phyloP scores from a whole-genome alignment of 2,113 vertebrate species.

The Pipra filicauda region DNA sequence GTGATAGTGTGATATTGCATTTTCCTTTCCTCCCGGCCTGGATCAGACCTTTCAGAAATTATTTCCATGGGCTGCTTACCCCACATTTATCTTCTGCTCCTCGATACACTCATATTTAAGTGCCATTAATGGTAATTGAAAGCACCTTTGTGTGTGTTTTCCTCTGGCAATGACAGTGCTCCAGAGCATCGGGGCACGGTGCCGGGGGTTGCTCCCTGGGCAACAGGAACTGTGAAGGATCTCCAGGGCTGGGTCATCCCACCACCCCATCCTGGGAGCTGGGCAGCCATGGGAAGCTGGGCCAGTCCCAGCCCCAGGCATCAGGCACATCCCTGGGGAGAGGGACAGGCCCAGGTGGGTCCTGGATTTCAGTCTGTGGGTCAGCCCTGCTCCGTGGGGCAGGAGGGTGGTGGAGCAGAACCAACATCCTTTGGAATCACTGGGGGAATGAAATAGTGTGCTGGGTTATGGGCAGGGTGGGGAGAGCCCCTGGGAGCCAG shows the following conservation, averaged over 20 bases:
- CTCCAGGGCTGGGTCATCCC: background rate
- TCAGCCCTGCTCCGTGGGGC: accelerated
- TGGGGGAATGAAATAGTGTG: too few species aligned
- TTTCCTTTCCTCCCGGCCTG: background rate
- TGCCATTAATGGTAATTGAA: background rate
- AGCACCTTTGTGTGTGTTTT: background rate
- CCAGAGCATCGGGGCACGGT: accelerated
- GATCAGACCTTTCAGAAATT: background rate
- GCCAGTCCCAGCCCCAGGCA: background rate
- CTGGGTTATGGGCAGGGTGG: background rate
- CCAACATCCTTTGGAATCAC: accelerated
- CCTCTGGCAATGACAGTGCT: background rate
- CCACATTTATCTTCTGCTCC: background rate
- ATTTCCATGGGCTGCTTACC: background rate
- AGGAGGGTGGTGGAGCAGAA: background rate
- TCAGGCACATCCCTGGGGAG: background rate
- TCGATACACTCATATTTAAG: background rate
- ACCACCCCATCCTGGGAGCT: background rate
- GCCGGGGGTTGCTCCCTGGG: accelerated
- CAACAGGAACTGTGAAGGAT: background rate
- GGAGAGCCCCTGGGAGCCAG: background rate
- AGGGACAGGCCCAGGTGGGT: background rate
- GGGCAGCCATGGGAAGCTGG: background rate
- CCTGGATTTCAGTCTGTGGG: background rate
- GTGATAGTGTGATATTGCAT: background rate